Base-by-base conservation (phyloP, 2,888 invertebrate species). In the Laothoe populi region DNA sequence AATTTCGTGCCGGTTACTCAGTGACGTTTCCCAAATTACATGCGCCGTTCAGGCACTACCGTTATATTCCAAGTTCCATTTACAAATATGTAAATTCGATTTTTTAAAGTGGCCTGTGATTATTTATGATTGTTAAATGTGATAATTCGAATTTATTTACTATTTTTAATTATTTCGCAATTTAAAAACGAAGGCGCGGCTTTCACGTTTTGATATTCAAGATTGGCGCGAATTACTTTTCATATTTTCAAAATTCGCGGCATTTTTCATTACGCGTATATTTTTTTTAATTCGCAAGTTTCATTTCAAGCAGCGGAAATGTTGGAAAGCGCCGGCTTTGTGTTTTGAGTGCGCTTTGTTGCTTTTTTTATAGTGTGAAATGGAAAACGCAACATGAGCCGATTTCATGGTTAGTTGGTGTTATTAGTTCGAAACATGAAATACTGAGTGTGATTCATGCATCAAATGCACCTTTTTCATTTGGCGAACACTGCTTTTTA, bases 331-430 rank as follows among this genome's bases (percentile, higher is more conserved):
- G 80, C 73, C 75, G 78, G 81, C 81, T 83, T 82, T 86, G 85
- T 84, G 72, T 72, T 75, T 75, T 75, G 73, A 79, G 82, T 79
- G 83, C 73, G 78, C 75, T 78, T 83, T 81, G 79, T 81, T 74
- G 68, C 66, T 70, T 84, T 85, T 82, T 80, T 72, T 68, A 69
- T 70, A 66, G 83, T 86, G 88, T 84, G 88, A 87, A 87, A 90
- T 88, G 89, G 86, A 82, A 83, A 86, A 83, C 78, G 79, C 78
- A 84, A 87, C 85, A 91, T 88, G 88, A 89, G 79, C 79, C 83
- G 82, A 88, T 91, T 91, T 90, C 89, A 91, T 90, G 91, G 91
- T 91, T 88, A 84, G 90, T 90, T 89, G 84, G 78, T 76, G 81
- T 79, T 81, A 80, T 78, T 82, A 80, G 82, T 78, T 79, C 77